Base-by-base conservation (phyloP, 2,888 invertebrate genomes). In the Elegia similella region DNA sequence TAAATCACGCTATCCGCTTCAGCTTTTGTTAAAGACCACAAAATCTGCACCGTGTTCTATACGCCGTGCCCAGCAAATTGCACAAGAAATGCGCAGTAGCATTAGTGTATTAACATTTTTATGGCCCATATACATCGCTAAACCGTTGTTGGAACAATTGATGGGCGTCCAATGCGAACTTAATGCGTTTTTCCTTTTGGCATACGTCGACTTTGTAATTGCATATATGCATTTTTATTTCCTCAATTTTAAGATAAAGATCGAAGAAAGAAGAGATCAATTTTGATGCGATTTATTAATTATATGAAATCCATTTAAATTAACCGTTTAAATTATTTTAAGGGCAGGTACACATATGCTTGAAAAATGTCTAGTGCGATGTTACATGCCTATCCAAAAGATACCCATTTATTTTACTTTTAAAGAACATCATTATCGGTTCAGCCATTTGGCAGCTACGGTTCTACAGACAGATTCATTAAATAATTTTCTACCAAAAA, bases 91-190 rank as follows among this genome's bases (percentile, higher is more conserved):
- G 89, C 84, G 86, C 89, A 87, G 76, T 88, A 80, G 84, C 83
- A 89, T 88, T 86, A 82, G 74, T 63, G 86, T 84, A 91, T 91
- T 90, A 86, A 88, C 89, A 89, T 89, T 85, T 89, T 89, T 88
- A 90, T 88, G 81, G 88, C 75, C 86, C 67, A 86, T 91, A 88
- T 83, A 85, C 89, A 81, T 68, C 66, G 73, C 75, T 76, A 74
- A 79, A 81, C 73, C 80, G 86, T 74, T 76, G 74, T 62, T 70
- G 62, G 67, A 61, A 73, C 78, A 88, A 88, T 88, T 86, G 88
- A 89, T 88, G 84, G 80, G 58, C 65, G 66, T 42, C 67, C 70
- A 79, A 88, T 85, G 79, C 74, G 72, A 70, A 72, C 81, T 84
- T 84, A 84, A 82, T 81, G 78, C 68, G 74, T 80, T 77, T 69